Evolutionary conservation across 2,888 invertebrate genomes (phyloP), one percentile per base, ranked within the genome.

Genomic region (Ditula angustiorana): DNA sequence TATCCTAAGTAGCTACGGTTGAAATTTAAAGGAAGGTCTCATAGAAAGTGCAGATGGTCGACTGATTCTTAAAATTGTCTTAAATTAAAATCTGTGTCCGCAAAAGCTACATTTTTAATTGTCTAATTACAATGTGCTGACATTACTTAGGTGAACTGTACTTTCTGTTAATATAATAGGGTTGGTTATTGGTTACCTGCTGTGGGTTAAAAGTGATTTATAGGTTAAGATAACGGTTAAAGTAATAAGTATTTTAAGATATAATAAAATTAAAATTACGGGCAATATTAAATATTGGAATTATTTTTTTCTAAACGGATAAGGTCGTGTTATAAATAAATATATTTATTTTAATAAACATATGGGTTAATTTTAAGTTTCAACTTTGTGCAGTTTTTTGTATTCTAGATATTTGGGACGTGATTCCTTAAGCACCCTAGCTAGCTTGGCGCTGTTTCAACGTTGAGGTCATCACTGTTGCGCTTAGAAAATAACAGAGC

Each of bases 51-150:
- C 16, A 19, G 8, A 61, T 53, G 52, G 52, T 44, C 24, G 52
- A 24, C 44, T 53, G 44, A 16, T 33, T 61, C 30, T 19, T 21
- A 61, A 53, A 53, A 61, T 53, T 37, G 28, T 60, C 60, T 52
- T 44, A 30, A 30, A 33, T 33, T 52, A 61, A 61, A 52, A 61
- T 50, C 37, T 50, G 26, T 41, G 47, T 33, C 46, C 35, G 58
- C 58, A 24, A 58, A 58, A 58, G 58, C 47, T 58, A 60, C 26
- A 30, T 33, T 44, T 41, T 44, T 52, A 53, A 53, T 61, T 52
- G 44, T 21, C 33, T 33, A 44, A 61, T 61, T 60, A 52, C 16
- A 4, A 23, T 21, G 1, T 2, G 33, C 10, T 2, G n/a, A n/a
- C 28, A 11, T 1, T 4, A 5, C 1, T 28, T 30, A 21, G 11